Base-by-base conservation (phyloP, 2,797 vertebrate species). In the Acanthurus leucopareius region DNA sequence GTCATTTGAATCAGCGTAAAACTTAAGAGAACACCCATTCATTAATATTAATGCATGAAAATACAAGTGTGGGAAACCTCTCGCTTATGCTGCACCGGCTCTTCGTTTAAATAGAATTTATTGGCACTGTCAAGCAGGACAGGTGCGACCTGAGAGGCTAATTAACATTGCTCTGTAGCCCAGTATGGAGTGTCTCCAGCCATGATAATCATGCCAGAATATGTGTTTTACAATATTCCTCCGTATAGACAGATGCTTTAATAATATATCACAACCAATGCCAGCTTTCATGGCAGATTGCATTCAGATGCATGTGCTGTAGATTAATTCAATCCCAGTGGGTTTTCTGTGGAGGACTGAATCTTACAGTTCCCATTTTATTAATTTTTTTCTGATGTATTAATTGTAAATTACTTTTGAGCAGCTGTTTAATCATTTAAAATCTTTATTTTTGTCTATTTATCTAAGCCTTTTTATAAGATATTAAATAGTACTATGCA, bases 151-250 rank as follows among this genome's bases (percentile, higher is more conserved):
- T 48, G 38, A 61, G 58, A 74, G 49, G 58, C 58, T 57, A 74
- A 79, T 83, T 73, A 85, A 25, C 51, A 74, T 71, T 73, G 67
- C 54, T 69, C 63, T 48, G 64, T 69, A 44, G 75, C 61, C 45
- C 56, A 69, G 69, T 32, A 32, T 32, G 28, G 28, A 32, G 28
- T 32, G 28, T 32, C 28, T 32, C 28, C 58, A 65, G 69, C 52
- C 71, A 63, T 51, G 47, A 20, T 47, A 40, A 49, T 56, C 59
- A 67, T 68, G 22, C 35, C 59, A 69, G 22, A 42, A 11, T 48
- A 19, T 73, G 22, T 32, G 32, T 58, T 79, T 59, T 53, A 69
- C 58, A 69, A 47, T 57, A 15, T 15, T 20, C 42, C 45, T 52
- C 56, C 60, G 38, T 67, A 64, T 25, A 75, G 47, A 63, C 74